phyloP scores from a whole-genome alignment of 2,113 vertebrate species.

The Pantherophis guttatus region DNA sequence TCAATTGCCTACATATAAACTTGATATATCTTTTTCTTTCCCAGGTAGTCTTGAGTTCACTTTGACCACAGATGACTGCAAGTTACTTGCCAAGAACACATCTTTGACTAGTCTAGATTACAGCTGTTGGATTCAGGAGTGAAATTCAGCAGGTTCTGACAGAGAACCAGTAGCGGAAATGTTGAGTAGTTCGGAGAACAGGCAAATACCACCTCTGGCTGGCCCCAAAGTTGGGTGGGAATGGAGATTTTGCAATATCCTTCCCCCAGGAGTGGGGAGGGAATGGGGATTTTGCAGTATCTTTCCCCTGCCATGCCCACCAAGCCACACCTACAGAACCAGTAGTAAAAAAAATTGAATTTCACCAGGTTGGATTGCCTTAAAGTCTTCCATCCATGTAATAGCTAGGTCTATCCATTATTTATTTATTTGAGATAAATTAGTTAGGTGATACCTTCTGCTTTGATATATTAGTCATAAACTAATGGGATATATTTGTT shows the following conservation, averaged over 20 bases:
- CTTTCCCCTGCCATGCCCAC: no score
- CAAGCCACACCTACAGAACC: no score
- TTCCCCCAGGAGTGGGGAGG: no score
- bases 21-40: not conserved
- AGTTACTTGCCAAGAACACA: not conserved
- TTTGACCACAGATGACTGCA: not conserved
- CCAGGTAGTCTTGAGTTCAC: not conserved
- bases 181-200: no score
- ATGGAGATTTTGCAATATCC: no score
- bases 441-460: not conserved
- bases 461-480: not conserved
- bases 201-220: no score
- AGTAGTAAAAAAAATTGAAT: no score
- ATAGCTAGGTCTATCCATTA: not conserved
- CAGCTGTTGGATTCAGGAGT: not conserved
- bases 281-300: no score
- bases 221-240: no score
- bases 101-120: not conserved
- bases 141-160: no score
- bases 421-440: not conserved
- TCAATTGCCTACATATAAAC: not conserved
- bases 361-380: not conserved
- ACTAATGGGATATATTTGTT: not conserved
- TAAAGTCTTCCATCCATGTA: not conserved
- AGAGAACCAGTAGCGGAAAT: no score